Base-by-base conservation (phyloP, 2,797 vertebrate species). In the Pogonophryne albipinna region DNA sequence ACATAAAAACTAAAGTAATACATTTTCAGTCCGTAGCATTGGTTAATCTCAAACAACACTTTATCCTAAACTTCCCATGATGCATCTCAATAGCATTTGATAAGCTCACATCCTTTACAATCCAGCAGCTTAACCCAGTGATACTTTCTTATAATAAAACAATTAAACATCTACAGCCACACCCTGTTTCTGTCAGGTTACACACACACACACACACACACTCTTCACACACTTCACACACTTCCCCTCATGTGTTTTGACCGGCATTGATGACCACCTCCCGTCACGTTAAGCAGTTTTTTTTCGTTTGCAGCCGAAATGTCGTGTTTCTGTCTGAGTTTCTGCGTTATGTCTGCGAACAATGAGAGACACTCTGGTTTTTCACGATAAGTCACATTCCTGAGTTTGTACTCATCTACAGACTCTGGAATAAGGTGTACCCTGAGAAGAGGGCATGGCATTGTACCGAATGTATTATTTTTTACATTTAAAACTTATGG, bases 381-480 rank as follows among this genome's bases (percentile, higher is more conserved):
- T 27, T 76, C 90, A 15, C 38, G 87, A 70, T 42, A 4, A 63
- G 89, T 74, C 63, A 62, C 86, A 91, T 92, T 90, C 91, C 82
- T 65, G 6, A 72, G 34, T 34, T 6, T 34, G 34, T 34, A 8
- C 34, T 34, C 23, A 27, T 27, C 23, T 27, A 27, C 23, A 27
- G 23, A 27, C 23, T 27, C 23, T 27, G 23, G 23, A 27, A 27
- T 27, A 27, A 27, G 23, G 23, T 27, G 3, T 27, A 27, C 23
- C 23, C 23, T 27, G 23, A 27, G 23, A 27, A 27, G 23, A 4
- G 23, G 23, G 23, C 23, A 0, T 27, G 27, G 27, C 27, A 27
- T 27, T 5, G 27, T 5, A 27, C 27, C 27, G 27, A 27, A 27
- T 27, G 27, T 27, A 27, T 27, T 27, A 27, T 27, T 4, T 27